phyloP scores from a whole-genome alignment of 2,797 vertebrate species.

The Enteromius afrohamiltoni region DNA sequence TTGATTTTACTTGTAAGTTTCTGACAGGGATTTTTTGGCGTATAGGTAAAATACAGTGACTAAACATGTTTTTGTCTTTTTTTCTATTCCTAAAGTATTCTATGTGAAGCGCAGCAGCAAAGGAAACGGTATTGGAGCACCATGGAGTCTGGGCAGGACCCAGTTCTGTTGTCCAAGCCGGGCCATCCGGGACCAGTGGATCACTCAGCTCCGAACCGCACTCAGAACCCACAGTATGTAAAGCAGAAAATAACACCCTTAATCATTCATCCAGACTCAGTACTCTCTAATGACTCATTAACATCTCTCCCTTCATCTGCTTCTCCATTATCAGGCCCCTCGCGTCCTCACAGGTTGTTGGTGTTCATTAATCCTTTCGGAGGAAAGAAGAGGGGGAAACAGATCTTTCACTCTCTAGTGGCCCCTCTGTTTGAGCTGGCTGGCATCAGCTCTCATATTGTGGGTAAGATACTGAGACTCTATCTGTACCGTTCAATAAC shows the following conservation, averaged over 20 bases:
- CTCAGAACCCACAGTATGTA: constrained; percentile 79
- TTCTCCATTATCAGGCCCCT: constrained; percentile 69
- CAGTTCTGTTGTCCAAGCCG: constrained; percentile 79
- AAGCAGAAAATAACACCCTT: background rate
- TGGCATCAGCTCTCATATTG: constrained; percentile 81
- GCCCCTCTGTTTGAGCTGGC: constrained; percentile 85
- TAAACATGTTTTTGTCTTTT: constrained; percentile 25
- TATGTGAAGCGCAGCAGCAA: constrained; percentile 78
- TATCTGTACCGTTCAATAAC: constrained; percentile 44
- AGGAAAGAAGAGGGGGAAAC: constrained; percentile 77
- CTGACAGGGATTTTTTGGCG: constrained; percentile 3
- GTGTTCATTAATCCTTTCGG: constrained; percentile 87
- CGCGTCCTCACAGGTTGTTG: constrained; percentile 79
- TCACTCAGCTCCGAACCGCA: constrained; percentile 70
- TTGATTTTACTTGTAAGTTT: constrained; percentile 80
- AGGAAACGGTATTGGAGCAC: constrained; percentile 65
- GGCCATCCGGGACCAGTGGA: constrained; percentile 80
- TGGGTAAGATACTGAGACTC: constrained; percentile 73
- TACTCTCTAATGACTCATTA: constrained; percentile 34
- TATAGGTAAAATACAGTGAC: background rate
- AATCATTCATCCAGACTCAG: background rate
- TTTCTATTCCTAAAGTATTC: constrained; percentile 73
- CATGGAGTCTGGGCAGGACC: constrained; percentile 79
- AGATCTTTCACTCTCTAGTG: constrained; percentile 79
- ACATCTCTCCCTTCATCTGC: constrained; percentile 24